Evolutionary conservation across 2,797 vertebrate genomes (phyloP).

Genomic region (Pipistrellus kuhlii): DNA sequence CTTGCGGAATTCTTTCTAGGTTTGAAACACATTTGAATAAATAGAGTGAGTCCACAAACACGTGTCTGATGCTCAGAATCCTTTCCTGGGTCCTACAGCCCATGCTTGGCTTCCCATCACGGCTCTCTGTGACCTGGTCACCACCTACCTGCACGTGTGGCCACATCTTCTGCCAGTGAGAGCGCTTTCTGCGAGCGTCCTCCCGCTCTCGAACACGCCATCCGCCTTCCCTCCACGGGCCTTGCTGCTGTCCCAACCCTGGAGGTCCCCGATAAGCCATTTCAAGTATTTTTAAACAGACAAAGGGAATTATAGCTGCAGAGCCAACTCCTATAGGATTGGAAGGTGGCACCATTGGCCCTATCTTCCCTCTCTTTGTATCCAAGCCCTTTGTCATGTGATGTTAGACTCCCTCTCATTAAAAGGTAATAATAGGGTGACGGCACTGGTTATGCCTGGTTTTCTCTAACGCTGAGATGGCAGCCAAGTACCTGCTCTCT

Average conservation of each 20-base stretch:
- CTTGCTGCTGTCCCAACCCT: background rate
- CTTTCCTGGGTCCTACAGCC: background rate
- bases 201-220: background rate
- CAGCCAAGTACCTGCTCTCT: no score
- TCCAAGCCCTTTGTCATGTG: background rate
- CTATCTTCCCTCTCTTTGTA: background rate
- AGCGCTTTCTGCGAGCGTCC: background rate
- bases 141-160: no score
- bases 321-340: background rate
- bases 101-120: background rate
- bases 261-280: background rate
- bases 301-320: background rate
- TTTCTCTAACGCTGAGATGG: no score
- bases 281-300: background rate
- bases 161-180: background rate
- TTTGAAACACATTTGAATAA: slow-evolving; percentile 74
- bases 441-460: no score
- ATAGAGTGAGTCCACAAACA: slow-evolving; percentile 53
- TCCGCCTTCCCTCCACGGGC: background rate
- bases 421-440: background rate
- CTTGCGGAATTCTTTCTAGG: slow-evolving; percentile 61
- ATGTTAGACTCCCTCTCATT: background rate
- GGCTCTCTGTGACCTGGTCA: background rate
- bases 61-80: background rate
- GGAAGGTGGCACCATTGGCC: background rate